Evolutionary conservation across 2,113 vertebrate genomes (phyloP).

Genomic region (Sorex fumeus): DNA sequence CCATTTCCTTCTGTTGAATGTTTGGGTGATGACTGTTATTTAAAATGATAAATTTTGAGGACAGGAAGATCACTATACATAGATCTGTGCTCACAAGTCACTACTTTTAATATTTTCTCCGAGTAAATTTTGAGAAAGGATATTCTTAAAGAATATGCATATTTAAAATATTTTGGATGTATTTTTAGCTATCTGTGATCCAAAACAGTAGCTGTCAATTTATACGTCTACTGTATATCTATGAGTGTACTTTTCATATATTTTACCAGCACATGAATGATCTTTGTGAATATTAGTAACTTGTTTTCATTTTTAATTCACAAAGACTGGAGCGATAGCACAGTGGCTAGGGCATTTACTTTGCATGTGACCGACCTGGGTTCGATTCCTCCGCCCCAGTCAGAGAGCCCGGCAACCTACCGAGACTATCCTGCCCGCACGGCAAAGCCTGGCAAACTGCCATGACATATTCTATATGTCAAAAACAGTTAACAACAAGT

Average conservation of each 20-base stretch:
- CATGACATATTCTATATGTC: too few species aligned
- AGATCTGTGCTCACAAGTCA: constrained; percentile 8
- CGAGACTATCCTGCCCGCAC: too few species aligned
- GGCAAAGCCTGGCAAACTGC: too few species aligned
- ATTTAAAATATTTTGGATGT: not conserved
- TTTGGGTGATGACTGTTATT: constrained; percentile 19
- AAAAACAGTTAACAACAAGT: too few species aligned
- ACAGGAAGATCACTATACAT: not conserved
- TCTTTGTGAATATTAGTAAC: constrained; percentile 24
- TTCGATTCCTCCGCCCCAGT: too few species aligned
- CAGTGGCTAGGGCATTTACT: too few species aligned
- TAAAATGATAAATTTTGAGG: not conserved
- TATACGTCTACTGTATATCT: not conserved
- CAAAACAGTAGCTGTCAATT: not conserved
- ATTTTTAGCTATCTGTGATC: not conserved
- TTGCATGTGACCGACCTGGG: too few species aligned
- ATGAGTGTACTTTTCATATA: not conserved
- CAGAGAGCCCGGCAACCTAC: too few species aligned
- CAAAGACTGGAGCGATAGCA: too few species aligned
- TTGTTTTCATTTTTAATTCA: constrained; percentile 44
- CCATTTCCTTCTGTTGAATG: not conserved
- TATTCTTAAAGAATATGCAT: not conserved
- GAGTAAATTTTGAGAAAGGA: constrained; percentile 18
- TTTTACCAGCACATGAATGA: not conserved
- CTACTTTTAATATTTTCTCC: not conserved